Percentiles rank a stretch among this genome's conserved stretches.
phyloP scores from a whole-genome alignment of 2,797 vertebrate species.

The Platalea minor region DNA sequence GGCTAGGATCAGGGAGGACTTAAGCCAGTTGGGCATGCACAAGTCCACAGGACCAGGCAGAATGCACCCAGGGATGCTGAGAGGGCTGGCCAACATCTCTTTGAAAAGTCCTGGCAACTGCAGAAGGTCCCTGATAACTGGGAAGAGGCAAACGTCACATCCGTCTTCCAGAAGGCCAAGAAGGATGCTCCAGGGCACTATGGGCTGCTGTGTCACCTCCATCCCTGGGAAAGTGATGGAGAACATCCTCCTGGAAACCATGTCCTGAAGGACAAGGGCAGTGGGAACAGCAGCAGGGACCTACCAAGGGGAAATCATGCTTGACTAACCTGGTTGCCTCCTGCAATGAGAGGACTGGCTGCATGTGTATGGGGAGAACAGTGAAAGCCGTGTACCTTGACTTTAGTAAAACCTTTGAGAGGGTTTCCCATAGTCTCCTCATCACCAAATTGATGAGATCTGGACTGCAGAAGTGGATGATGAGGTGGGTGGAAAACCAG shows the following conservation, averaged over 20 bases:
- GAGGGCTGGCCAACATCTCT: background rate
- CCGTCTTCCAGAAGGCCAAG: background rate
- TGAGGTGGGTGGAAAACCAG: background rate
- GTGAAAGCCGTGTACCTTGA: background rate
- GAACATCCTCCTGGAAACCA: background rate
- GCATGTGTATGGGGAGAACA: background rate
- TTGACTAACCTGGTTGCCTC: background rate
- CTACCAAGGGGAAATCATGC: background rate
- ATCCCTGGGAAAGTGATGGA: background rate
- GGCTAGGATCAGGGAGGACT: background rate
- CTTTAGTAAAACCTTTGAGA: background rate
- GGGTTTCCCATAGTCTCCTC: rapidly evolving
- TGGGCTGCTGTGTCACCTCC: background rate
- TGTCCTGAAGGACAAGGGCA: background rate
- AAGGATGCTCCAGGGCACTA: background rate
- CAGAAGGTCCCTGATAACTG: background rate
- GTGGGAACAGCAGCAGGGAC: background rate
- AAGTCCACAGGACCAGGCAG: background rate
- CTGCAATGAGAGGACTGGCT: background rate
- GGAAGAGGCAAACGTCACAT: background rate
- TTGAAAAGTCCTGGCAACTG: background rate
- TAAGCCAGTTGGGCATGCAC: background rate
- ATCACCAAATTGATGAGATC: rapidly evolving
- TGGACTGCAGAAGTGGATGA: background rate
- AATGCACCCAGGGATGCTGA: background rate